Conservation (phyloP, 2,797 vertebrate genomes). For the Paramormyrops hopkinsi region DNA sequence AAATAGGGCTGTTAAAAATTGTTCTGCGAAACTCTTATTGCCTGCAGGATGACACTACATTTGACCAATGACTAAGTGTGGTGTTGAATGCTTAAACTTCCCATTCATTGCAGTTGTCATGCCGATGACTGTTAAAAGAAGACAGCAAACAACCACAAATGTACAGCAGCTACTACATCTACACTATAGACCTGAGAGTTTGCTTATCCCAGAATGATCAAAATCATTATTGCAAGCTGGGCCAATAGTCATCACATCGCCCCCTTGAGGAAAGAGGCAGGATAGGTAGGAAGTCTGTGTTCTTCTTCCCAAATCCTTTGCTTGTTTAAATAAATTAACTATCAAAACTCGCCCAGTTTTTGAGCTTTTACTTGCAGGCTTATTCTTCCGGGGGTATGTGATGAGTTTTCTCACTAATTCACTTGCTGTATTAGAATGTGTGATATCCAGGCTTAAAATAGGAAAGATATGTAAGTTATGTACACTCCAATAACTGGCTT, state of each 20-base stretch:
- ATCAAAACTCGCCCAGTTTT: background rate
- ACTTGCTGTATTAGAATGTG: background rate
- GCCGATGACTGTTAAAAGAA: background rate
- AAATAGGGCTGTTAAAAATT: background rate
- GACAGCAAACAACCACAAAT: background rate
- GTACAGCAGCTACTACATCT: background rate
- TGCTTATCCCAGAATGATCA: background rate
- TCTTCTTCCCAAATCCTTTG: background rate
- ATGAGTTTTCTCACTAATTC: background rate
- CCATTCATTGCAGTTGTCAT: background rate
- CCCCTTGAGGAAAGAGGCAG: background rate
- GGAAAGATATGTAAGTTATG: background rate
- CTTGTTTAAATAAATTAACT: background rate
- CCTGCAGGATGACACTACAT: background rate
- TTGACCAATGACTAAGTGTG: background rate
- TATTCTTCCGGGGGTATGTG: background rate
- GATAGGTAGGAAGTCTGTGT: background rate
- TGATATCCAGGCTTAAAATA: background rate
- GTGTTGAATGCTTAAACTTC: background rate
- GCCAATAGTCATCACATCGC: background rate
- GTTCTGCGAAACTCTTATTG: background rate
- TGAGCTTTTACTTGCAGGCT: background rate
- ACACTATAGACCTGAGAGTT: background rate
- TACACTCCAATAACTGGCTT: background rate
- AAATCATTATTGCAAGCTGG: background rate